These are phyloP conservation scores for Pomatostomus ruficeps DNA, from an alignment of 2,113 vertebrate species.

Conservation along the genomic window DNA sequence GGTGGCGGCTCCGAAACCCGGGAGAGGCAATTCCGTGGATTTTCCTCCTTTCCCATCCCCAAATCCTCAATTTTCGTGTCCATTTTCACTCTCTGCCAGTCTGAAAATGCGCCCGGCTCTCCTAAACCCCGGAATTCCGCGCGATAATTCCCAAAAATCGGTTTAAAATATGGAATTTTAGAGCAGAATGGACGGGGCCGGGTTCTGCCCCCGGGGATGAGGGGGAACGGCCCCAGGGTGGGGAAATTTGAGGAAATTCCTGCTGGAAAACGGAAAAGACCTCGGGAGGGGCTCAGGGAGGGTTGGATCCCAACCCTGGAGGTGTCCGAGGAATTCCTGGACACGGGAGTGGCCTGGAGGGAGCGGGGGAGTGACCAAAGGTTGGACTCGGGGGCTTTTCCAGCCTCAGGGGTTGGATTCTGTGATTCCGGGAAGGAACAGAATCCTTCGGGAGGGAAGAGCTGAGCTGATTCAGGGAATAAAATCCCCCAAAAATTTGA, in stretches of 20 bases:
- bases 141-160: accelerated
- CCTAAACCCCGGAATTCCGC: neutral
- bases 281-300: neutral
- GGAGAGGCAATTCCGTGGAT: neutral
- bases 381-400: accelerated
- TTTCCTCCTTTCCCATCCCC: neutral
- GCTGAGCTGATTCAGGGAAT: too few relatives aligned
- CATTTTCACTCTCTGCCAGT: neutral
- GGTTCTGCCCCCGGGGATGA: neutral
- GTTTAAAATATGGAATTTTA: neutral
- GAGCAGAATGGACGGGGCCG: accelerated
- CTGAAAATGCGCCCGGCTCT: accelerated
- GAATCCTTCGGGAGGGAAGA: neutral
- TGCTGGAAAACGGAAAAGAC: neutral
- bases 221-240: neutral
- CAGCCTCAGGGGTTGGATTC: neutral
- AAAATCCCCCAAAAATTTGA: neutral
- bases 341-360: neutral
- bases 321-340: accelerated
- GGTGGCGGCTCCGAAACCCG: neutral
- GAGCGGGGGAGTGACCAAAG: too few relatives aligned
- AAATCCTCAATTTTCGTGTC: accelerated
- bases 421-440: accelerated
- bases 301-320: neutral
- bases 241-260: neutral